Evolutionary conservation across 2,888 invertebrate genomes (phyloP).

Genomic region (Sepiola atlantica): DNA sequence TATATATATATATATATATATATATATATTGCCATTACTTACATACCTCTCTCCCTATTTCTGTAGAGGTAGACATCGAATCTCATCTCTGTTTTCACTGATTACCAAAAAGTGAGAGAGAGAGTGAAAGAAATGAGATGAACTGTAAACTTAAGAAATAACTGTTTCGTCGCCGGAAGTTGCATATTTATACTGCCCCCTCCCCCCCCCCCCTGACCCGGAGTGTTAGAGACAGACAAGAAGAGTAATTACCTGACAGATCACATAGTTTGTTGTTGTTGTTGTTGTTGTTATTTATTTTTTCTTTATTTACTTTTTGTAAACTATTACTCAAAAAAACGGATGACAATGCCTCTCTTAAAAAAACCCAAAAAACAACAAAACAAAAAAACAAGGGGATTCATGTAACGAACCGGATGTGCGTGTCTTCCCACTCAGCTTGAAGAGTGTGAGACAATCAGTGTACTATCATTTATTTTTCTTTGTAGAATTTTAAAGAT

Average conservation of each 20-base stretch:
- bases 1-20: not conserved
- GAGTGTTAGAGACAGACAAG: not conserved
- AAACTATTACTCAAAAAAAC: constrained; percentile 9
- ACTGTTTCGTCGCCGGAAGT: not conserved
- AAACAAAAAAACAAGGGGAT: not conserved
- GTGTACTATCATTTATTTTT: not conserved
- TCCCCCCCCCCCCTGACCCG: too few species aligned
- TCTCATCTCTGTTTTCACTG: not conserved
- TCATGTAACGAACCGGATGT: not conserved
- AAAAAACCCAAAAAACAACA: not conserved
- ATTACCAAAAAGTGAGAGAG: not conserved
- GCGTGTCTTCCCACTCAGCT: not conserved
- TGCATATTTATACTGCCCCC: not conserved
- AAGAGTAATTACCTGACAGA: not conserved
- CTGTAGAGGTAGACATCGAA: not conserved
- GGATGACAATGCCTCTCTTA: not conserved
- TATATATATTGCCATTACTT: not conserved
- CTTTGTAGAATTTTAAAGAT: not conserved
- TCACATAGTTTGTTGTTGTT: too few species aligned
- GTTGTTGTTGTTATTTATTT: not conserved
- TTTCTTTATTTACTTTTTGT: too few species aligned
- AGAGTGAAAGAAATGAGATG: not conserved
- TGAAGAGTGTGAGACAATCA: not conserved
- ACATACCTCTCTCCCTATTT: not conserved
- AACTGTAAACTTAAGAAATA: not conserved